A percentile compares a stretch with the other conserved stretches of the same genome.
Conservation (phyloP, 2,797 vertebrate genomes). For the Lemur catta region DNA sequence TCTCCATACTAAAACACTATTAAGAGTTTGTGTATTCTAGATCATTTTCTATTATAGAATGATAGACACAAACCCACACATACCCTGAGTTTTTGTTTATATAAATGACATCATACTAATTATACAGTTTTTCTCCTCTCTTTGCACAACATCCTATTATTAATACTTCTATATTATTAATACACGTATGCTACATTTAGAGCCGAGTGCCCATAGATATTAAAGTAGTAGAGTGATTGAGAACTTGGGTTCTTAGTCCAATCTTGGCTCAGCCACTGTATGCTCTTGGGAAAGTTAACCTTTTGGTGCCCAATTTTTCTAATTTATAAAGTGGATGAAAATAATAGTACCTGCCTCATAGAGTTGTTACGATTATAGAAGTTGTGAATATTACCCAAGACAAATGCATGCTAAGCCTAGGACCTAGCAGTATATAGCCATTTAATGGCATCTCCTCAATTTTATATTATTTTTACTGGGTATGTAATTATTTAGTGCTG, state of each 20-base stretch:
- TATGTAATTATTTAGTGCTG: neutral
- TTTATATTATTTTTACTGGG: neutral
- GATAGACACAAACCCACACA: neutral
- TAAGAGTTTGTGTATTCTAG: neutral
- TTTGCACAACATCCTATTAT: neutral
- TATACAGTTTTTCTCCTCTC: neutral
- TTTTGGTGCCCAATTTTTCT: slow-evolving; percentile 6
- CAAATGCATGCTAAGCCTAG: neutral
- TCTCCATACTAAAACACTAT: neutral
- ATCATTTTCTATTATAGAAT: neutral
- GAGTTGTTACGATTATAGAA: neutral
- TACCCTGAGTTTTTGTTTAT: neutral
- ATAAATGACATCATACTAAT: neutral
- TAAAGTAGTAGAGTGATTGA: neutral
- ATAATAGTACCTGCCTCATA: neutral
- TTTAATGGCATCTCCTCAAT: neutral
- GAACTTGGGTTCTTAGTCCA: neutral
- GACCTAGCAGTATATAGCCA: neutral
- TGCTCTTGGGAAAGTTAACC: neutral
- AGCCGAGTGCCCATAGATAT: neutral
- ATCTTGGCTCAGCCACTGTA: neutral
- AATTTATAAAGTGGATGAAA: slow-evolving; percentile 1
- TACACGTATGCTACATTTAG: neutral
- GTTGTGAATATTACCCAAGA: slow-evolving; percentile 8
- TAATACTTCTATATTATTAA: neutral